Conservation (phyloP, 2,888 invertebrate genomes). For the Thalpophila matura region DNA sequence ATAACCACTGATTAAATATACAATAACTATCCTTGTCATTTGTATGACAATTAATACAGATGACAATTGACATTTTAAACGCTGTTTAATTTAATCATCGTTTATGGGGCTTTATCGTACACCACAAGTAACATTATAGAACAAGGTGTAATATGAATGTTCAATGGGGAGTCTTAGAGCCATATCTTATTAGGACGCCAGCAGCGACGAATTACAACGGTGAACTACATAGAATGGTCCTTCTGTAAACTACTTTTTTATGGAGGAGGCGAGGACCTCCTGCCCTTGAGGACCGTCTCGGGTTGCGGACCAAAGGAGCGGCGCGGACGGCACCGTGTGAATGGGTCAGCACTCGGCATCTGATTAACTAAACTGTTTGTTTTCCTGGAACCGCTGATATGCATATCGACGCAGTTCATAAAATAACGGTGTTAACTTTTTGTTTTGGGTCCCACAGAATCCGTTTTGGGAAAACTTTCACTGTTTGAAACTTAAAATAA, state of each 20-base stretch:
- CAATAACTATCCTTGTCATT: too few species aligned
- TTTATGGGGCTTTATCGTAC: too few species aligned
- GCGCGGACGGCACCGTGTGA: constrained; percentile 37
- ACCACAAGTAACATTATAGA: too few species aligned
- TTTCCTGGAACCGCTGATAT: constrained; percentile 34
- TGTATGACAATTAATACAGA: too few species aligned
- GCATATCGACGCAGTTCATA: background rate
- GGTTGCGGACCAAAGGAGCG: constrained; percentile 35
- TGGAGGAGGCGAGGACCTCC: constrained; percentile 58
- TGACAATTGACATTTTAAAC: too few species aligned
- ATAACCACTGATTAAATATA: too few species aligned
- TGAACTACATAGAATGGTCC: constrained; percentile 8
- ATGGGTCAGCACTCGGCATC: constrained; percentile 32
- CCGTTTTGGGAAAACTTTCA: background rate
- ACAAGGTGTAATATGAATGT: too few species aligned
- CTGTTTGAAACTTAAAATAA: background rate
- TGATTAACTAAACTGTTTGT: constrained; percentile 40
- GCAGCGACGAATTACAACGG: too few species aligned
- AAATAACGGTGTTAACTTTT: constrained; percentile 6
- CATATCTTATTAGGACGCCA: too few species aligned
- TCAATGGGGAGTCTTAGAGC: too few species aligned
- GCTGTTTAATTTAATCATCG: too few species aligned
- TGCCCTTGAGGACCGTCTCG: constrained; percentile 65
- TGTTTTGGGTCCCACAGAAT: background rate
- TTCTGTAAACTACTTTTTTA: constrained; percentile 25